Evolutionary conservation across 2,797 vertebrate genomes (phyloP).

Genomic region (Characodon lateralis): DNA sequence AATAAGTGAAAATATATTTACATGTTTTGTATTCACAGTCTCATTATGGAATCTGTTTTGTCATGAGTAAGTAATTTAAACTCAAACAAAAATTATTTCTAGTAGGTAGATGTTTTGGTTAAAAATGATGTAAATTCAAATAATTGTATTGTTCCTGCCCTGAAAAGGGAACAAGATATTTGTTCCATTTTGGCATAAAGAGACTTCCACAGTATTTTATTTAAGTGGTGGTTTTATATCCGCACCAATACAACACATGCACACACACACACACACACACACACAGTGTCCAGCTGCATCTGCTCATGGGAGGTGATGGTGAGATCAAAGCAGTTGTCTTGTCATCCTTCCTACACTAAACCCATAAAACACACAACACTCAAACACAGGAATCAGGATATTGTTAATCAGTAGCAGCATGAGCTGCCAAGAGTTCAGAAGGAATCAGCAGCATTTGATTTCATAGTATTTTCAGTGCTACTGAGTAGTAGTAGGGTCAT

Average conservation of each 20-base stretch:
- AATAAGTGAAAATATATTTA: too few relatives aligned
- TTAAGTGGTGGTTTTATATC: slow-evolving; percentile 4
- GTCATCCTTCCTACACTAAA: slow-evolving; percentile 52
- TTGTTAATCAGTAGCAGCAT: slow-evolving; percentile 38
- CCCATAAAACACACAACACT: slow-evolving; percentile 42
- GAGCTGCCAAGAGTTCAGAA: background rate
- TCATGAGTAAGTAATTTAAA: too few relatives aligned
- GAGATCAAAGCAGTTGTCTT: slow-evolving; percentile 67
- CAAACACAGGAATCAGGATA: slow-evolving; percentile 20
- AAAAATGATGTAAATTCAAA: too few relatives aligned
- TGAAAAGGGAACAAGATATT: too few relatives aligned
- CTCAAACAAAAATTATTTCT: too few relatives aligned
- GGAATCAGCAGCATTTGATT: background rate
- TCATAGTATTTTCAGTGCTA: background rate
- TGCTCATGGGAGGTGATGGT: slow-evolving; percentile 57
- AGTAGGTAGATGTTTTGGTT: too few relatives aligned
- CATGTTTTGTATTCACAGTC: too few relatives aligned
- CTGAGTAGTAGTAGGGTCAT: background rate
- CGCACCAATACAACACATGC: slow-evolving; percentile 15
- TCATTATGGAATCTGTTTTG: too few relatives aligned
- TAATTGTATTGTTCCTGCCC: too few relatives aligned
- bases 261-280: slow-evolving; percentile 18
- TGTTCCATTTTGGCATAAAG: background rate
- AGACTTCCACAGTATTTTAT: slow-evolving; percentile 3
- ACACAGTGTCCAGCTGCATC: slow-evolving; percentile 53